Base-by-base conservation (phyloP, 30 jellyfish, hydroid and myxozoan genomes). In the Hydractinia symbiolongicarpus region DNA sequence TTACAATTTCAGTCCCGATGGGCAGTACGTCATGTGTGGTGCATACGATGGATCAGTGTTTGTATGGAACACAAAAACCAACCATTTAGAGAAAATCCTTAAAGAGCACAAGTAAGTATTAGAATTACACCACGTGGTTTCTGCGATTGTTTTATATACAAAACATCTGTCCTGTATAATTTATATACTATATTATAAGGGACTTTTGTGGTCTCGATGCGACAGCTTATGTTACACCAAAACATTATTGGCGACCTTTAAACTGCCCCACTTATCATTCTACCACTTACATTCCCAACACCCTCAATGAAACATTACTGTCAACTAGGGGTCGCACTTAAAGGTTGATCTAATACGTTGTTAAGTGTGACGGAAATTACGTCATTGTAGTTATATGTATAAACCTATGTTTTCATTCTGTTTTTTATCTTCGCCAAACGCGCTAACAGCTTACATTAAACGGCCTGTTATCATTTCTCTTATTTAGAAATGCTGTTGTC, bases 1-100 rank as follows among this genome's bases (percentile, higher is more conserved):
- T 30, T 30, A 66, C 54, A 6, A 9, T 83, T 76, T 8, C 79
- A 93, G 99, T 76, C 99, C 99, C 14, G 99, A 93, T 73, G 89
- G 86, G 6, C 99, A 93, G 55, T 93, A 79, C 78, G 94, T 87
- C 15, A 81, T 87, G 88, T 93, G 99, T 81, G 99, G 99, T 10
- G 86, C 99, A 19, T 83, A 93, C 51, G 99, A 93, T 76, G 95
- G 95, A 10, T 91, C 90, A 17, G 84, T 93, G 30, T 93, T 85
- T 77, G 77, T 80, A 19, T 93, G 99, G 99, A 84, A 87, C 71
- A 50, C 95, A 5, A 88, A 86, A 55, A 87, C 99, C 8, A 89
- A 88, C 79, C 88, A 93, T 56, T 72, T 93, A 54, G 95, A 93
- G 50, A 87, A 93, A 70, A 84, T 89, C 8, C 82, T 87, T 15